Conservation (phyloP, 2,888 invertebrate species). For the Agapostemon virescens region DNA sequence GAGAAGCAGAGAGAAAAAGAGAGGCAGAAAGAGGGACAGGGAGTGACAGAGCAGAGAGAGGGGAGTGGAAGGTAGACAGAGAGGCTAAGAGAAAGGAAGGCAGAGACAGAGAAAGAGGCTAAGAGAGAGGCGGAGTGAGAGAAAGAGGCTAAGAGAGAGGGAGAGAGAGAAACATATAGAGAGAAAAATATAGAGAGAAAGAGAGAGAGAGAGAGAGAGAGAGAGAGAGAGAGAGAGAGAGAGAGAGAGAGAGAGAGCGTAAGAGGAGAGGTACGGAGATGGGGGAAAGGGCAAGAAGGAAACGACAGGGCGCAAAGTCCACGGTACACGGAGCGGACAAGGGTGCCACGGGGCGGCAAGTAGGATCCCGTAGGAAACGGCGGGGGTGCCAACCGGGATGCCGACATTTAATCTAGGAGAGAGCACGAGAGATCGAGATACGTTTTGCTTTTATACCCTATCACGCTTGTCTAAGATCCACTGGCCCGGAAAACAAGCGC, state of each 20-base stretch:
- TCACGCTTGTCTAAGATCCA: constrained; percentile 67
- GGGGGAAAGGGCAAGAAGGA: constrained; percentile 20
- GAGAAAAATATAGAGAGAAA: neutral
- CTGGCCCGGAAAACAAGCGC: constrained; percentile 63
- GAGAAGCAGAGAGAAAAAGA: too few relatives aligned
- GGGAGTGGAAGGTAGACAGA: too few relatives aligned
- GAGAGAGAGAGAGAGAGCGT: neutral
- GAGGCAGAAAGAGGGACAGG: neutral
- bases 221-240: too few relatives aligned
- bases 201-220: neutral
- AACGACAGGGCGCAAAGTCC: constrained; percentile 53
- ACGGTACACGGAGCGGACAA: constrained; percentile 62
- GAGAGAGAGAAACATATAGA: too few relatives aligned
- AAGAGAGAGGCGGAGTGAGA: neutral
- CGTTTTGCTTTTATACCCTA: constrained; percentile 75
- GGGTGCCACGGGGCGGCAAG: constrained; percentile 45
- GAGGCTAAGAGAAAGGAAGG: too few relatives aligned
- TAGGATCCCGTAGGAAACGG: constrained; percentile 45
- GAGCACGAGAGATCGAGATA: constrained; percentile 70
- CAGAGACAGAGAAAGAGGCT: neutral
- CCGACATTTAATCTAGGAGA: constrained; percentile 77
- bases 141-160: neutral
- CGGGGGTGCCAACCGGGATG: constrained; percentile 30
- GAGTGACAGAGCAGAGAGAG: neutral
- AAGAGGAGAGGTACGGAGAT: too few relatives aligned